Evolutionary conservation across 2,888 invertebrate species (phyloP).

Genomic region (Icerya purchasi): DNA sequence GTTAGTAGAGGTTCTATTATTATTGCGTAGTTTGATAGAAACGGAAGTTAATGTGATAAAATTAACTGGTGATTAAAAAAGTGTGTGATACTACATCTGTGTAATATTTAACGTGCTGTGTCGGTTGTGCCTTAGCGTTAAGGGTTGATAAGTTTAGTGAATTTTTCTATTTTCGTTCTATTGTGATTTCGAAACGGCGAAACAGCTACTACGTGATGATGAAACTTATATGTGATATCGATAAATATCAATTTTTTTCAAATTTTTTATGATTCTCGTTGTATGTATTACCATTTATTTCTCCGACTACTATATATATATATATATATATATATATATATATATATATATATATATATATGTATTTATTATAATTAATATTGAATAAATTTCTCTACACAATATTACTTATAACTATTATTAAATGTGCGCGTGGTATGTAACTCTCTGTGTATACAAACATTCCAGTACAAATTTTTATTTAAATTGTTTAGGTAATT

Average conservation of each 20-base stretch:
- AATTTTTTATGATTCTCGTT: background rate
- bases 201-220: no score
- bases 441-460: background rate
- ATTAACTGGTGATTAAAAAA: background rate
- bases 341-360: background rate
- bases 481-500: no score
- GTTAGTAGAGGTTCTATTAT: no score
- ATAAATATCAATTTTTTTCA: conserved; percentile 9
- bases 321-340: background rate
- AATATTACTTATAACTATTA: background rate
- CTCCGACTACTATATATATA: background rate
- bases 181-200: no score
- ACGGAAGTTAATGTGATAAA: no score
- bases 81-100: background rate
- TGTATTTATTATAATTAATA: no score
- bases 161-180: conserved; percentile 3
- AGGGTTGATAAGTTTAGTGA: background rate
- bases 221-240: conserved; percentile 11
- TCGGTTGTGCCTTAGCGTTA: conserved; percentile 12
- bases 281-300: no score
- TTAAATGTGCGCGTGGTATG: background rate
- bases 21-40: no score
- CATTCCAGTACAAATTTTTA: background rate
- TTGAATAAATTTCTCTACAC: no score
- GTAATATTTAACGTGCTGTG: conserved; percentile 9